A percentile compares a stretch with the other conserved stretches of the same genome.
phyloP scores from a whole-genome alignment of 2,113 vertebrate genomes.

The Cynocephalus volans region DNA sequence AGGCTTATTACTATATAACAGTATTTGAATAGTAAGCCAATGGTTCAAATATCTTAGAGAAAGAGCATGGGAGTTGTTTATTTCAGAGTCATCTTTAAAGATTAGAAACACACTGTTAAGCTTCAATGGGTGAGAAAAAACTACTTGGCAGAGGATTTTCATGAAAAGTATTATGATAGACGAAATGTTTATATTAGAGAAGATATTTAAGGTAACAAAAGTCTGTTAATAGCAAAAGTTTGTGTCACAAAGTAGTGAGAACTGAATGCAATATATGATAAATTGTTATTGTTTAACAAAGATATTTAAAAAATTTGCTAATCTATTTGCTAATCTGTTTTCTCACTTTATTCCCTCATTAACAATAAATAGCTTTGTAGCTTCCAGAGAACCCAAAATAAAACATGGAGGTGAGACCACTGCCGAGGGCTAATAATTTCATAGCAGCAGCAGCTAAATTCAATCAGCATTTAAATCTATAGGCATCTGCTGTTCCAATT shows the following conservation, averaged over 20 bases:
- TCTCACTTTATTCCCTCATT: conserved; percentile 82
- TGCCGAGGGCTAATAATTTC: conserved; percentile 82
- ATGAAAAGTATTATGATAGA: not conserved
- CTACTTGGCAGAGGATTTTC: not conserved
- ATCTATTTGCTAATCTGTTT: conserved; percentile 78
- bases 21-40: not conserved
- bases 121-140: conserved; percentile 2
- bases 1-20: conserved; percentile 5
- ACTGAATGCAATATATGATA: not conserved
- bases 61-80: not conserved
- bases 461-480: conserved; percentile 81
- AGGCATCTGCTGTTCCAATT: conserved; percentile 79
- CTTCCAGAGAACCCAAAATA: conserved; percentile 82
- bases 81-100: conserved; percentile 46
- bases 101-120: conserved; percentile 35
- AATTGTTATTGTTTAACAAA: conserved; percentile 59
- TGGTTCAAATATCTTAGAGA: conserved; percentile 3
- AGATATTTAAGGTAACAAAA: conserved; percentile 47
- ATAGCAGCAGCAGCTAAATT: conserved; percentile 81
- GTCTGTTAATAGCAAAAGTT: conserved; percentile 53
- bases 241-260: conserved; percentile 15
- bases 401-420: conserved; percentile 77
- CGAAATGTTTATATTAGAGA: conserved; percentile 33
- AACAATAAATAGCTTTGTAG: conserved; percentile 74
- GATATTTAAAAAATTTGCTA: conserved; percentile 72